Evolutionary conservation across 1,140 invertebrate genomes (phyloP).

Genomic region (Trinorchestia longiramus): DNA sequence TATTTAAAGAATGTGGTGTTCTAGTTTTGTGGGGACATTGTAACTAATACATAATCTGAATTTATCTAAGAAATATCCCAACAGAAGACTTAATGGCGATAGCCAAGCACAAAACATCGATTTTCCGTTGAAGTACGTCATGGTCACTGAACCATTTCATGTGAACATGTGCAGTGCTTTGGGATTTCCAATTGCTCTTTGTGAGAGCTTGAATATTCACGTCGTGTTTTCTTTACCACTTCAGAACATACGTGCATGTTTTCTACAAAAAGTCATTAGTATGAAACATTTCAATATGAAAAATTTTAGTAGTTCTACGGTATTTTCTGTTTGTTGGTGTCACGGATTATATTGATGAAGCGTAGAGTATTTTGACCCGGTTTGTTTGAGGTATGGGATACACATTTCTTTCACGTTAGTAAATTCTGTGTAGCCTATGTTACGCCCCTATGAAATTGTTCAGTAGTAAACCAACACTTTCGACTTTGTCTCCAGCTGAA

Average conservation of each 20-base stretch:
- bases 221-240: not conserved
- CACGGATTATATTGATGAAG: not conserved
- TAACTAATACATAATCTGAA: not conserved
- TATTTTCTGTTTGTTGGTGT: not conserved
- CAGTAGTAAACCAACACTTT: not conserved
- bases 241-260: not conserved
- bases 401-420: not conserved
- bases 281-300: not conserved
- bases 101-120: not conserved
- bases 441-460: not conserved
- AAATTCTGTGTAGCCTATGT: not conserved
- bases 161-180: not conserved
- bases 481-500: conserved; percentile 55
- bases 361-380: too few species aligned
- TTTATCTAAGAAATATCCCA: not conserved
- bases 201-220: not conserved
- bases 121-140: not conserved
- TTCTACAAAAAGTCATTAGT: not conserved
- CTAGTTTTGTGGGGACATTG: not conserved
- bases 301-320: not conserved
- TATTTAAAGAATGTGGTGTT: not conserved
- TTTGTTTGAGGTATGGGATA: not conserved
- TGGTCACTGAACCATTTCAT: not conserved
- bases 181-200: not conserved
- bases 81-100: not conserved